Base-by-base conservation (phyloP, 2,797 vertebrate species). In the Bucorvus abyssinicus region DNA sequence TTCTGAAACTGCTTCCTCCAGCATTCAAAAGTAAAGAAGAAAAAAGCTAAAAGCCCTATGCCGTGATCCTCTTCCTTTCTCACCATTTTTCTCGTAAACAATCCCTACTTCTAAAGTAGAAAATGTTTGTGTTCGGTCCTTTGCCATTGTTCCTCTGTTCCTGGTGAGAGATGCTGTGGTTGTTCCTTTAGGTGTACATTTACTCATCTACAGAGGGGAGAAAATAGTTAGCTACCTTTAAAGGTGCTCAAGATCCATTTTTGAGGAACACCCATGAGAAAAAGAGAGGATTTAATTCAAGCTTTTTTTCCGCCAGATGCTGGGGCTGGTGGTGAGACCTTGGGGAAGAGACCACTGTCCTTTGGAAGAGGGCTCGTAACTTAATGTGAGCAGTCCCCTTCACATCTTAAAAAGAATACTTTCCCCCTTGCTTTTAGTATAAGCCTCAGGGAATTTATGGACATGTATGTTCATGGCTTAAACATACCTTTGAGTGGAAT, bases 381-480 rank as follows among this genome's bases (percentile, higher is more conserved):
- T 49, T 53, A 50, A 55, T 32, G 13, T 60, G 26, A 49, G 45
- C 40, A 71, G 30, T 27, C 49, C 42, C 11, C 17, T 89, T 81
- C 6, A 18, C 17, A 23, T 38, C 36, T 50, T 50, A 30, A 36
- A 49, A 10, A 2, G 2, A 64, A 34, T 38, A 27, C 0, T 32
- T 74, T 68, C 80, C 45, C 23, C 34, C 32, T 59, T 59, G 30
- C 23, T 87, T 86, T 82, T 55, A 55, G 21, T 76, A 11, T 26
- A 75, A 89, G 23, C 21, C 5, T 10, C 1, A 0, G 16, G 38
- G 29, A 74, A 47, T 74, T 82, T 63, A 64, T 27, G 44, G 45
- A 45, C 17, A 18, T 26, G 21, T 10, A 29, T 0, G 0, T 36
- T 29, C 32, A 14, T 6, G 29, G 50, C 38, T 42, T 67, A 87